Base-by-base conservation (phyloP, 1,140 invertebrate species). In the Apis dorsata region DNA sequence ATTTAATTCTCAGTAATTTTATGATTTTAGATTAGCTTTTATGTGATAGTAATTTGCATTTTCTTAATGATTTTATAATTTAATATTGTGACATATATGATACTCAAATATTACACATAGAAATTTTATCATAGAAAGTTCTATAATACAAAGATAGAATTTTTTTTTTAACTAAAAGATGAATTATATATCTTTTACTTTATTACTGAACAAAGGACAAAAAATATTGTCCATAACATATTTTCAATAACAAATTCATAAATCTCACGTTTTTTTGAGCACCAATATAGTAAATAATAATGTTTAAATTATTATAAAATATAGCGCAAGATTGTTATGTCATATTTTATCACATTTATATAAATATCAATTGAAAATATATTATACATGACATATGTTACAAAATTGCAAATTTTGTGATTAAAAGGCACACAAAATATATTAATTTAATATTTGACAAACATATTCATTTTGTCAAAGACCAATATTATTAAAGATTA, bases 311-410 rank as follows among this genome's bases (percentile, higher is more conserved):
- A 78, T 70, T 62, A 70, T 72, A 83, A 71, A 65, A 49, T 79
- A 79, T 62, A 72, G 59, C 68, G 71, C 68, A 83, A 79, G 12
- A 65, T 71, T 24, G 44, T 78, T 78, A 70, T 79, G 74, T 24
- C 77, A 79, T 71, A 77, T 9, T 83, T 83, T 83, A 83, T 83
- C 81, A 83, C 81, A 83, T 83, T 79, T 19, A 69, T 65, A 79
- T 83, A 72, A 83, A 83, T 77, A 79, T 83, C n/a, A 53, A 71
- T 34, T 53, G 53, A 83, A 79, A 28, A 79, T 72, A 78, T 69
- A 65, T 71, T 83, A 53, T 79, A 83, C 81, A 83, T 83, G 81
- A 79, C 81, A 83, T 60, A 68, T 79, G 81, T 83, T 83, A 83
- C 69, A 83, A 77, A 79, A 71, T 51, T 17, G 28, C 51, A 63